Evolutionary conservation across 1,140 invertebrate genomes (phyloP), one percentile per base, ranked within the genome.

Genomic region (Manduca sexta): DNA sequence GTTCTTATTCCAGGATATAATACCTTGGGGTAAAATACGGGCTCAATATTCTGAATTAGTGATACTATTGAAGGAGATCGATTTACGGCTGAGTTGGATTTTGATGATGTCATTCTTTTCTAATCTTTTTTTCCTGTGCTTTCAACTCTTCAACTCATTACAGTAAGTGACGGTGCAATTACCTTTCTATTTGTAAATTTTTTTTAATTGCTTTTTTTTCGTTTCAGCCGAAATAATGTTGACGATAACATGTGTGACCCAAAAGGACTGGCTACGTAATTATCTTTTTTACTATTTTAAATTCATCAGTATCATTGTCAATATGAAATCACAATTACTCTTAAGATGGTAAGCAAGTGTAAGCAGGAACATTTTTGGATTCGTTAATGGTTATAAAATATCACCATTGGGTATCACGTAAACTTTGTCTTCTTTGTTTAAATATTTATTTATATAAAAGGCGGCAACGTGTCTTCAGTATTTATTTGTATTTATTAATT

Each of bases 91-190:
- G 13, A 51, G 53, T 6, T 45, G 26, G 8, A 56, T 66, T 4
- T 49, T 69, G 8, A 39, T 69, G 1, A 14, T 60, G 8, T 56
- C 67, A 6, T 61, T 60, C 10, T 64, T 69, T 39, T 60, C 43
- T 1, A 53, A 69, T 33, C 12, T 66, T 2, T 66, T 59, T 29
- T 69, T 57, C 26, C 56, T 69, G 0, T 69, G 57, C 15, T 10
- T 49, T n/a, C 67, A 69, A 30, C 17, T 69, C 2, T 69, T 61
- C 38, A 55, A 63, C 26, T 33, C 45, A 6, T 43, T 63, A 1
- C 57, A 59, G 66, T 69, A 59, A 59, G 45, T 21, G 12, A 41
- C 2, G 8, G 8, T 31, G 29, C 10, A 31, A 16, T 5, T 10
- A 18, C 16, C 35, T 13, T 41, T 34, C 13, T n/a, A 15, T 17